A percentile compares a stretch with the other conserved stretches of the same genome.
Evolutionary conservation across 2,888 invertebrate species (phyloP).

Genomic region (Pyrocoelia pectoralis): DNA sequence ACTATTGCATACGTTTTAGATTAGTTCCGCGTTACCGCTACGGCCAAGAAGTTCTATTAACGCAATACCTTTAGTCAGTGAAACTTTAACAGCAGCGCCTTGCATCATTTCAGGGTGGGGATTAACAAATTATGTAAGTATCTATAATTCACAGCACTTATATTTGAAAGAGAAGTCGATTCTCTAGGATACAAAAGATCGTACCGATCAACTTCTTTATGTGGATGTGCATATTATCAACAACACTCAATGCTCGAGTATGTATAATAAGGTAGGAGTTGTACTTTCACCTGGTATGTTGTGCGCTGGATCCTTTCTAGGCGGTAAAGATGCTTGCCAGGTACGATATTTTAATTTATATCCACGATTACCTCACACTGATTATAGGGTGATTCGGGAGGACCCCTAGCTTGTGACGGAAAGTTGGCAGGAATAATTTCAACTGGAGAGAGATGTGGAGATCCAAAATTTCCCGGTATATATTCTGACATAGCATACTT

Average conservation of each 20-base stretch:
- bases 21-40: too few relatives aligned
- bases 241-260: slow-evolving; percentile 33
- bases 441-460: slow-evolving; percentile 45
- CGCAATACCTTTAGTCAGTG: slow-evolving; percentile 30
- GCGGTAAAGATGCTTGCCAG: slow-evolving; percentile 40
- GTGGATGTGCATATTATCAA: slow-evolving; percentile 41
- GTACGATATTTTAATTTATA: neutral
- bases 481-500: slow-evolving; percentile 45
- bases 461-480: slow-evolving; percentile 44
- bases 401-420: slow-evolving; percentile 45
- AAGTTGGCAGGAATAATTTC: slow-evolving; percentile 45
- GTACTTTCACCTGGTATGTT: slow-evolving; percentile 29
- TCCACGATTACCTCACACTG: neutral
- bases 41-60: too few relatives aligned
- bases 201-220: too few relatives aligned
- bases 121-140: slow-evolving; percentile 39
- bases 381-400: slow-evolving; percentile 47
- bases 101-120: slow-evolving; percentile 47
- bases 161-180: too few relatives aligned
- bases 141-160: too few relatives aligned
- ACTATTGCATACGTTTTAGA: too few relatives aligned
- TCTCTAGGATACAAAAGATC: too few relatives aligned
- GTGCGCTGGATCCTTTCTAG: slow-evolving; percentile 38
- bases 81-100: slow-evolving; percentile 25
- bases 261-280: neutral